Conservation (phyloP, 2,113 vertebrate genomes). For the Passer montanus region DNA sequence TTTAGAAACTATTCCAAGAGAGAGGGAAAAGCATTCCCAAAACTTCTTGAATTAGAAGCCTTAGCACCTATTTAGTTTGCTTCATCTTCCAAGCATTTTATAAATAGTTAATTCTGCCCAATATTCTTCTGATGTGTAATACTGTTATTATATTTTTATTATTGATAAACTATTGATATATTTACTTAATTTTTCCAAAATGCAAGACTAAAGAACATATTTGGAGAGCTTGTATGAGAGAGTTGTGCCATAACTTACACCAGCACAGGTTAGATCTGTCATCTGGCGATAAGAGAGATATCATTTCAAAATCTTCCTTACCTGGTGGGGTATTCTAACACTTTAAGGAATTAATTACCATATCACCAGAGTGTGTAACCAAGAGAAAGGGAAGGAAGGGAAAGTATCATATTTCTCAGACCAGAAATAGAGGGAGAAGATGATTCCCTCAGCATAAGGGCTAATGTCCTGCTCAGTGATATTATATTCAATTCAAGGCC, state of each 20-base stretch:
- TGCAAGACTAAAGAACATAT: background rate
- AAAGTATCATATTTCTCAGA: background rate
- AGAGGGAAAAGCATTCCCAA: background rate
- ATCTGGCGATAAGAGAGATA: background rate
- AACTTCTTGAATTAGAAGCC: background rate
- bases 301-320: background rate
- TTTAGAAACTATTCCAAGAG: background rate
- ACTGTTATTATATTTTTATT: background rate
- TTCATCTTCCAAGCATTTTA: background rate
- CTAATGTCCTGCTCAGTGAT: background rate
- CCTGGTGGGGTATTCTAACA: background rate
- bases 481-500: background rate
- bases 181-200: background rate
- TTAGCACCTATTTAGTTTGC: background rate
- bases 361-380: background rate
- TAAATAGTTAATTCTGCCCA: background rate
- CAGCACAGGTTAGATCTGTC: background rate
- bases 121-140: background rate
- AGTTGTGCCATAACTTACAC: background rate
- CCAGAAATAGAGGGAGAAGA: background rate
- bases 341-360: rapidly evolving
- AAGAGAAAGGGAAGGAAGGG: background rate
- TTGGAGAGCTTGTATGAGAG: background rate
- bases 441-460: background rate
- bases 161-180: background rate